Evolutionary conservation across 2,797 vertebrate genomes (phyloP), one percentile per base, ranked within the genome.

Genomic region (Stomatorhinus walkeri): DNA sequence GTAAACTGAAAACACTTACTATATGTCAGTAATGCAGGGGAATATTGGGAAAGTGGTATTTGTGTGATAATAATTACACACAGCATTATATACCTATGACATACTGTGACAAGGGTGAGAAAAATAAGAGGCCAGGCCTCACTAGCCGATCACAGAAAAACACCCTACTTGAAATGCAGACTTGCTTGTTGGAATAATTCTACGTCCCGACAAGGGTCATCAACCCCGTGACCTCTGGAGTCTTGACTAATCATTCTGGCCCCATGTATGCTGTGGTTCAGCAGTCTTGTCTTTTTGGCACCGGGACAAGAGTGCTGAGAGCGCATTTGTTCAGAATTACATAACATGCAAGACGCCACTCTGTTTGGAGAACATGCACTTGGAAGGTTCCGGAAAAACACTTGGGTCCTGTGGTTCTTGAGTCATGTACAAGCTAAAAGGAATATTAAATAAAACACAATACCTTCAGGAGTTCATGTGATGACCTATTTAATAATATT

Each of bases 201-300:
- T 10, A 43, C 52, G 4, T 46, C 22, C 5, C 32, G 88, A 49
- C 83, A 68, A 43, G 81, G 32, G 46, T 85, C 36, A 46, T 64
- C 28, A 56, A 88, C 81, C 88, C 59, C 10, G 84, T 72, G 48
- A 89, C 56, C 88, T 59, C 61, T 32, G 4, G 59, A 72, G 83
- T 24, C 83, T 46, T 48, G 54, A 40, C 79, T 88, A 84, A 88
- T 84, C 79, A 48, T 36, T 88, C 88, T 88, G 79, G 40, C 7
- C 12, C 79, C 43, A 46, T 84, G 3, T 8, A 32, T 14, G 14
- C 22, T 61, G 81, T n/a, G 22, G 12, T 88, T 36, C 8, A 54
- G 40, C 54, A 28, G 81, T 14, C 40, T 49, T 46, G 81, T 59
- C 88, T 88, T n/a, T 40, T n/a, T 88, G 88, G 88, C 88, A 85